Evolutionary conservation across 2,113 vertebrate species (phyloP).

Genomic region (Saccopteryx leptura): DNA sequence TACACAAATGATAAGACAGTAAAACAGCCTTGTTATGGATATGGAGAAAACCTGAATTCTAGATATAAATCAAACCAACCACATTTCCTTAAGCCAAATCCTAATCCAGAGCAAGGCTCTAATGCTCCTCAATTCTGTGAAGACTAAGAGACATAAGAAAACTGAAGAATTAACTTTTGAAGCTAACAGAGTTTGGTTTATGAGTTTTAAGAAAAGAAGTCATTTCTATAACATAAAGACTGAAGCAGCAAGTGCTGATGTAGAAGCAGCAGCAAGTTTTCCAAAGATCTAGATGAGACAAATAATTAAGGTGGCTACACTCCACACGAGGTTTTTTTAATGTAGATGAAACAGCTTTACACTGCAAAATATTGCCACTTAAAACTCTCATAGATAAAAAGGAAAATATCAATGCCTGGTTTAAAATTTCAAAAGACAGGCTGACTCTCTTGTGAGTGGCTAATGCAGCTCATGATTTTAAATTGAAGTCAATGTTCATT

Average conservation of each 20-base stretch:
- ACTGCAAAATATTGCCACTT: neutral
- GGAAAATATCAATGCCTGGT: neutral
- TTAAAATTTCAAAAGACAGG: neutral
- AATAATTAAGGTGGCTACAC: neutral
- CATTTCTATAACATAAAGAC: neutral
- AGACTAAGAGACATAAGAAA: neutral
- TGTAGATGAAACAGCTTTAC: neutral
- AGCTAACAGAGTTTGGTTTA: neutral
- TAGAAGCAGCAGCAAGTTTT: neutral
- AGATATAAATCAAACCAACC: neutral
- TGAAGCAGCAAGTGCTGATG: neutral
- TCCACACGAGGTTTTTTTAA: neutral
- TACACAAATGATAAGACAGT: neutral
- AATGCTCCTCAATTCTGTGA: neutral
- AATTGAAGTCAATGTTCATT: neutral
- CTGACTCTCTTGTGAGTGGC: neutral
- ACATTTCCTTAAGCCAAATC: neutral
- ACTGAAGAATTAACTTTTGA: neutral
- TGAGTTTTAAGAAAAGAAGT: neutral
- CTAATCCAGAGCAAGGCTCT: neutral
- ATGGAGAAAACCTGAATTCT: neutral
- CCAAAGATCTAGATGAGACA: neutral
- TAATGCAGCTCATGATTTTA: neutral
- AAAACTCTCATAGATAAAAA: neutral
- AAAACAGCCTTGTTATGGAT: neutral